These are phyloP conservation scores for Beris morrisii DNA, from an alignment of 2,888 invertebrate species.

Conservation along the genomic window DNA sequence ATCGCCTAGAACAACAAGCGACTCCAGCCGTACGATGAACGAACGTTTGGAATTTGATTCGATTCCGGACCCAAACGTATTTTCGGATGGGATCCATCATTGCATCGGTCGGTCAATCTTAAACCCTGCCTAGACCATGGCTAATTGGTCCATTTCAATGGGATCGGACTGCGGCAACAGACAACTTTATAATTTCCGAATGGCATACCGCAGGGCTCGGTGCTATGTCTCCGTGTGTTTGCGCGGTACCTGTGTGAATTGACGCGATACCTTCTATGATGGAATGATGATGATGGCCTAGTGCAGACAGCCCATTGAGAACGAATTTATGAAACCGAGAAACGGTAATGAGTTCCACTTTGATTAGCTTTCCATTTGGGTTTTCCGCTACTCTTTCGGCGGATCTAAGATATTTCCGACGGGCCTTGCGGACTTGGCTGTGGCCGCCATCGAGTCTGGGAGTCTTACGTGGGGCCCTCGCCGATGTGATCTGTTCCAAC, in stretches of 20 bases:
- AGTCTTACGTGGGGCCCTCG: conserved; percentile 26
- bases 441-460: conserved; percentile 12
- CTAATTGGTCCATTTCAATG: conserved; percentile 24
- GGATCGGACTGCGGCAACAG: conserved; percentile 22
- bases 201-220: conserved; percentile 10
- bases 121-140: conserved; percentile 14
- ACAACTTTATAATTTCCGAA: conserved; percentile 24
- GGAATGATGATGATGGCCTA: conserved; percentile 3
- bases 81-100: conserved; percentile 26
- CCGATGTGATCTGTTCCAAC: conserved; percentile 14
- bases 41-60: conserved; percentile 20
- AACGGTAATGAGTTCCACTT: conserved; percentile 25
- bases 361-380: conserved; percentile 8
- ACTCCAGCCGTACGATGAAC: not conserved
- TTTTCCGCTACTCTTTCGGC: conserved; percentile 3
- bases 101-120: not conserved
- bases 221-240: conserved; percentile 8
- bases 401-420: no score
- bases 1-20: conserved; percentile 9
- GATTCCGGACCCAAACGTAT: conserved; percentile 20
- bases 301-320: conserved; percentile 19
- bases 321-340: conserved; percentile 17
- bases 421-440: conserved; percentile 4
- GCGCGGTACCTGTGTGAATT: conserved; percentile 6
- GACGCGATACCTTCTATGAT: conserved; percentile 2